A percentile compares a stretch with the other conserved stretches of the same genome.
Conservation (phyloP, 2,113 vertebrate genomes). For the Atherinomorus stipes region DNA sequence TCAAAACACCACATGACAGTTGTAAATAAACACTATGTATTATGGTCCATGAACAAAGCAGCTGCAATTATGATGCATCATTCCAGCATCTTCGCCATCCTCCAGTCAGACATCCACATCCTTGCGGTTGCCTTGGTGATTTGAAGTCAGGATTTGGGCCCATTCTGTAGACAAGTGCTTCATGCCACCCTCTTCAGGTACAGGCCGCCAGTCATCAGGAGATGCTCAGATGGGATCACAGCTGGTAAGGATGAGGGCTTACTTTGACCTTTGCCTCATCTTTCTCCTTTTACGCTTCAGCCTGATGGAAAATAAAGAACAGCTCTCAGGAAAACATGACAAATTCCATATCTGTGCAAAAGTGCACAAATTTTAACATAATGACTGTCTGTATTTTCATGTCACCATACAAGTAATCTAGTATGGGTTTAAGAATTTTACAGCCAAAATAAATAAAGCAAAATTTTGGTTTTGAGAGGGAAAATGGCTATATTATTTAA, state of each 20-base stretch:
- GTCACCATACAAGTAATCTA: too few species aligned
- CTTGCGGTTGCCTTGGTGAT: neutral
- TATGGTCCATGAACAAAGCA: slow-evolving; percentile 66
- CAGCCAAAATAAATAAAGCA: too few species aligned
- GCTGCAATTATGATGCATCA: slow-evolving; percentile 41
- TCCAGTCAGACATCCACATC: slow-evolving; percentile 29
- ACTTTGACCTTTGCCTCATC: slow-evolving; percentile 98
- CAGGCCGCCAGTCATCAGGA: slow-evolving; percentile 8
- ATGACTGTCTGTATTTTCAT: too few species aligned
- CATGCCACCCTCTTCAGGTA: slow-evolving; percentile 10
- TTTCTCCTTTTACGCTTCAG: slow-evolving; percentile 98
- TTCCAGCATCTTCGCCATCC: slow-evolving; percentile 44
- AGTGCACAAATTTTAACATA: too few species aligned
- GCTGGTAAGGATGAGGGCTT: slow-evolving; percentile 69
- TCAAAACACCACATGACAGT: slow-evolving; percentile 60
- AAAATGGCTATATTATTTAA: too few species aligned
- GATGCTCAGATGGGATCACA: slow-evolving; percentile 44
- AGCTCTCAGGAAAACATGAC: neutral
- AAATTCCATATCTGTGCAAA: neutral
- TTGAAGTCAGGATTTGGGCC: neutral
- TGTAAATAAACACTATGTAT: slow-evolving; percentile 49
- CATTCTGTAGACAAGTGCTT: neutral
- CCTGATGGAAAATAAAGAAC: slow-evolving; percentile 64
- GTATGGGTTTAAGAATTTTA: too few species aligned
- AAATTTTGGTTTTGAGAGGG: too few species aligned